Evolutionary conservation across 2,797 vertebrate genomes (phyloP).

Genomic region (Thaleichthys pacificus): DNA sequence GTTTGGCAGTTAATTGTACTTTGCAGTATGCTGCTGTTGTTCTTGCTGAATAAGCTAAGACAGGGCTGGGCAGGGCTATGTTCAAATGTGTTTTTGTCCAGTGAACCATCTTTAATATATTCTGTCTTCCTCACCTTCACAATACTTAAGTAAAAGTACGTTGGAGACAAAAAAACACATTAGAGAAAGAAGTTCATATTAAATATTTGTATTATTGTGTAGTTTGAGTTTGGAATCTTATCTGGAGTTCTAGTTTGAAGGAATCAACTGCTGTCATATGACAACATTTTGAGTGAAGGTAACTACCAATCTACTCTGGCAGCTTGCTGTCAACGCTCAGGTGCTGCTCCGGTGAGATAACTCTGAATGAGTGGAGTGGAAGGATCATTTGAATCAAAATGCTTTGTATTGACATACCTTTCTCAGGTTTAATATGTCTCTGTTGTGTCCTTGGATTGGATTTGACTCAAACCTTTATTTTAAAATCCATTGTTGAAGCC

Average conservation of each 20-base stretch:
- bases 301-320: slow-evolving; percentile 47
- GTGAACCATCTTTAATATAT: neutral
- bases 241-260: slow-evolving; percentile 24
- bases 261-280: slow-evolving; percentile 34
- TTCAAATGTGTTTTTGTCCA: slow-evolving; percentile 10
- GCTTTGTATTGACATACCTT: slow-evolving; percentile 12
- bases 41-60: neutral
- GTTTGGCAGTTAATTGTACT: neutral
- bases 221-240: slow-evolving; percentile 28
- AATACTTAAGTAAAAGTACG: slow-evolving; percentile 10
- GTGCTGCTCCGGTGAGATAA: slow-evolving; percentile 22
- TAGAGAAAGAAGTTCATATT: slow-evolving; percentile 23
- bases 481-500: neutral
- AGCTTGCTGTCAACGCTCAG: slow-evolving; percentile 39
- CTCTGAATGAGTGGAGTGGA: slow-evolving; percentile 33
- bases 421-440: neutral
- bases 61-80: neutral
- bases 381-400: slow-evolving; percentile 28
- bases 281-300: slow-evolving; percentile 2
- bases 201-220: slow-evolving; percentile 13
- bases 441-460: neutral
- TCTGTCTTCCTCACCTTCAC: slow-evolving; percentile 7
- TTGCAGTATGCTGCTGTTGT: neutral
- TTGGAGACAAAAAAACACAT: slow-evolving; percentile 6
- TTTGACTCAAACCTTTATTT: neutral